Conservation (phyloP, 2,113 vertebrate species). For the Ginglymostoma cirratum region DNA sequence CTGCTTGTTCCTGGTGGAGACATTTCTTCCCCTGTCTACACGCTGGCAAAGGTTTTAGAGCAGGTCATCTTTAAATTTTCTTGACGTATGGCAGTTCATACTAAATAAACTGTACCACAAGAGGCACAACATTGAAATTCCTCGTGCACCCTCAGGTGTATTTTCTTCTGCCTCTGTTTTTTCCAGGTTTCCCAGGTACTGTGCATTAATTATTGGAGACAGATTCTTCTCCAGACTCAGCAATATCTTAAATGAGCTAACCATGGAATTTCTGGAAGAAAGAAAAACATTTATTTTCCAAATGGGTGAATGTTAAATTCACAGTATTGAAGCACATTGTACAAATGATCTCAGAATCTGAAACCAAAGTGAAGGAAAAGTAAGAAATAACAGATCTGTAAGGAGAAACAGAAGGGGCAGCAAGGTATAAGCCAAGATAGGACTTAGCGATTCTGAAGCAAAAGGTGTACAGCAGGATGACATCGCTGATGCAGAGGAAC, state of each 20-base stretch:
- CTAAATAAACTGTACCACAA: no score
- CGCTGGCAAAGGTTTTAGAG: no score
- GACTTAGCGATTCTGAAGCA: neutral
- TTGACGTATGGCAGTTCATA: no score
- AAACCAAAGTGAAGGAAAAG: neutral
- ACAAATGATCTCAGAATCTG: neutral
- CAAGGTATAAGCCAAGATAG: neutral
- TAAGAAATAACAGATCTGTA: neutral
- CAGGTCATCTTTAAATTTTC: no score
- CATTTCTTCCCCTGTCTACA: no score
- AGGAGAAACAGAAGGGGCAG: neutral
- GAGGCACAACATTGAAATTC: no score
- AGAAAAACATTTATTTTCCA: neutral
- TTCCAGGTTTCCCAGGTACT: no score
- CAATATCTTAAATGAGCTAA: neutral
- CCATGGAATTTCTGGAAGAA: neutral
- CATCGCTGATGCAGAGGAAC: conserved; percentile 21
- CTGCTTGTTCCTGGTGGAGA: no score
- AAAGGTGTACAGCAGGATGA: neutral
- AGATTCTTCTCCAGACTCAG: no score
- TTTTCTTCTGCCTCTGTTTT: no score
- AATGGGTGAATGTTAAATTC: neutral
- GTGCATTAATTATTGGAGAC: no score
- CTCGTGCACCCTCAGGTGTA: no score
- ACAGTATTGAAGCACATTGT: neutral